Evolutionary conservation across 2,797 vertebrate species (phyloP).

Genomic region (Intellagama lesueurii): DNA sequence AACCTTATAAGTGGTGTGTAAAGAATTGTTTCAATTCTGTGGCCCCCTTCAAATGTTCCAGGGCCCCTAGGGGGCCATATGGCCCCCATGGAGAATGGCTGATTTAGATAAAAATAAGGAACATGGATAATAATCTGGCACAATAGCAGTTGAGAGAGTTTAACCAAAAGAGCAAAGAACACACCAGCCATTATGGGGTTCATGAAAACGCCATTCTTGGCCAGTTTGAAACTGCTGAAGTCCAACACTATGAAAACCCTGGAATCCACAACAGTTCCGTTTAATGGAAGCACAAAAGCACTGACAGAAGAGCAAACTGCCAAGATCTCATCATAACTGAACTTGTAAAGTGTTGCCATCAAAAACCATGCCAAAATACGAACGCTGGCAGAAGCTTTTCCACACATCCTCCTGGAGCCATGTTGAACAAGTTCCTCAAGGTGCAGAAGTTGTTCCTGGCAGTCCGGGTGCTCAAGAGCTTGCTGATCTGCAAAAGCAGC

Average conservation of each 20-base stretch:
- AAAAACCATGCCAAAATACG: conserved; percentile 6
- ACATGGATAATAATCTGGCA: conserved; percentile 45
- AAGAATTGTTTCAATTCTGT: too few relatives aligned
- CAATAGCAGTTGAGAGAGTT: conserved; percentile 33
- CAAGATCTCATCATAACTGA: background rate
- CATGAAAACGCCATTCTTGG: conserved; percentile 25
- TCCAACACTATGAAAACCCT: conserved; percentile 32
- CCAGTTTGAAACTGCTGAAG: conserved; percentile 28
- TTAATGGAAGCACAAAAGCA: background rate
- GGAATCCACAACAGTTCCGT: conserved; percentile 29
- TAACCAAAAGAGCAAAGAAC: conserved; percentile 26
- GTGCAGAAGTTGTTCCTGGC: background rate
- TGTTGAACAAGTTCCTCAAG: background rate
- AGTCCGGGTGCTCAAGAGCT: background rate
- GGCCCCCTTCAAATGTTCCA: too few relatives aligned
- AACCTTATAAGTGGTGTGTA: too few relatives aligned
- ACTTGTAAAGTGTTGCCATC: background rate
- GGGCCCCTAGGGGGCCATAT: too few relatives aligned
- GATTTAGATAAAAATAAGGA: conserved; percentile 61
- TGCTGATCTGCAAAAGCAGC: background rate
- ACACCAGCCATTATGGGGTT: conserved; percentile 52
- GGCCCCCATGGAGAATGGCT: too few relatives aligned
- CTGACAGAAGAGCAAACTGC: background rate
- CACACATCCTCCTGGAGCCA: background rate
- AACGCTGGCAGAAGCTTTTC: background rate